Evolutionary conservation across 2,797 vertebrate species (phyloP), one percentile per base, ranked within the genome.

Genomic region (Paramormyrops hopkinsi): DNA sequence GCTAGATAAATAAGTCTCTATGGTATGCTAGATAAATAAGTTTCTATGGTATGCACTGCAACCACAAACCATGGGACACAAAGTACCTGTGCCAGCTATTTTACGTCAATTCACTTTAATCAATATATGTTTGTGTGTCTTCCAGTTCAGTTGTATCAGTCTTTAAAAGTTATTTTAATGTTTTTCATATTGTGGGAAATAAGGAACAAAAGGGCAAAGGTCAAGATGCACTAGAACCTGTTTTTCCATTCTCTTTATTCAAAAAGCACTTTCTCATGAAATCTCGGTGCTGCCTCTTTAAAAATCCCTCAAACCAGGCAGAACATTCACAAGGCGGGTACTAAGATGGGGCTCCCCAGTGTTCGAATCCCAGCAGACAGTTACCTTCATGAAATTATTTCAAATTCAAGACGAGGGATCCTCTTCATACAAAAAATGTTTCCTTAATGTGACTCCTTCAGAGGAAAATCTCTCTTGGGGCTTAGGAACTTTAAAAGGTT

Each of bases 1-100:
- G 76, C 37, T n/a, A n/a, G n/a, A n/a, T n/a, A n/a, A n/a, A n/a
- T 41, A 76, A 76, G 69, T 76, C 69, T 76, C 69, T 76, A 76
- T 73, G 69, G 69, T 73, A 73, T 41, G 65, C 65, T 73, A 33
- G 29, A 73, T 37, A 37, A 33, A 17, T 19, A 76, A 37, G 33
- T 37, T 19, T 46, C 76, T 82, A 44, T 46, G 41, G 17, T 82
- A 82, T n/a, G 76, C 37, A 53, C 4, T 17, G 14, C 69, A 76
- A 41, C 33, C 33, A 41, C 69, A 41, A 19, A 29, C 62, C 22
- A 12, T 9, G 3, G 62, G 14, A 76, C 4, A 37, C 14, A 41
- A 82, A 82, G 6, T 37, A 7, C 7, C 76, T 46, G 41, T 8
- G 41, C 41, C 17, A 82, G 76, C 14, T 33, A 82, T 3, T 82